Evolutionary conservation across 2,888 invertebrate species (phyloP), one percentile per base, ranked within the genome.

Genomic region (Lissocephala sabroskyi): DNA sequence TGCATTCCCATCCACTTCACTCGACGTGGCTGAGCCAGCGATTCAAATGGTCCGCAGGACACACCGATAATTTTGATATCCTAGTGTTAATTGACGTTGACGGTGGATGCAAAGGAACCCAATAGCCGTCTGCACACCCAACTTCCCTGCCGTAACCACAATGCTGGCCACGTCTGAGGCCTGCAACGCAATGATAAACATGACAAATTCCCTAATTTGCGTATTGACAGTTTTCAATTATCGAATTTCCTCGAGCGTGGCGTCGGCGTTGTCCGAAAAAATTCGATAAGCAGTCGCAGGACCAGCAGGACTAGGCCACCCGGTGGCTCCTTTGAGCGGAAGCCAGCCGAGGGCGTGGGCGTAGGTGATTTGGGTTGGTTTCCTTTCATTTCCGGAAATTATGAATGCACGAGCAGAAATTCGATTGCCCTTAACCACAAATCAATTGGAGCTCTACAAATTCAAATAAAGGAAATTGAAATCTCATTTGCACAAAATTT

Each of bases 211-310:
- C 43, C 45, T 63, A 67, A 74, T 75, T 71, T 78, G 57, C 65
- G 52, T 57, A 78, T 71, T 78, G 73, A 74, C 76, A 75, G 76
- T 78, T 74, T 74, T 74, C 76, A 74, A 74, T 74, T 74, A 74
- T 54, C 55, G 65, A 47, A 78, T 47, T 48, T 54, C 28, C 36
- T 71, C 59, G 65, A 51, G 76, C 73, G 63, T 75, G 55, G 23
- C 23, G 43, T 28, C 23, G 18, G 5, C 36, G 28, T 32, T 32
- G 9, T 5, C 26, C 41, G 26, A 41, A 13, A 14, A 30, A 32
- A n/a, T 29, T 3, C 3, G 29, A 3, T 11, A n/a, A n/a, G n/a
- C n/a, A n/a, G n/a, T n/a, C n/a, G n/a, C n/a, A n/a, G n/a, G n/a
- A n/a, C n/a, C n/a, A n/a, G n/a, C n/a, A n/a, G n/a, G n/a, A n/a